Percentiles rank a stretch among this genome's conserved stretches.
These are phyloP conservation scores for Ammodytes dubius DNA, from an alignment of 2,113 vertebrate species.

Conservation along the genomic window DNA sequence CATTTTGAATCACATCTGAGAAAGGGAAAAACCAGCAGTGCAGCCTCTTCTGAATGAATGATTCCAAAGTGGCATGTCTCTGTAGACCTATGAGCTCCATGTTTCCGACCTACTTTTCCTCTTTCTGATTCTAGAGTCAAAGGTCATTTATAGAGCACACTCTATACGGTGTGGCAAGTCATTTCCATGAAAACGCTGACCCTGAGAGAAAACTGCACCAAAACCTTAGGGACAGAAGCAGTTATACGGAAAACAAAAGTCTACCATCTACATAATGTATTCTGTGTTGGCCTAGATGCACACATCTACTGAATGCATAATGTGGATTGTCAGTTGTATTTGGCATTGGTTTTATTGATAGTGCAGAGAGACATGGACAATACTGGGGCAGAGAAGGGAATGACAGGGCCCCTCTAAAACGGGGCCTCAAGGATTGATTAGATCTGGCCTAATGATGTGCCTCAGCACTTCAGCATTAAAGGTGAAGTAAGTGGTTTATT, in stretches of 20 bases:
- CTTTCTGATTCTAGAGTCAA: background rate
- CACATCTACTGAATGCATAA: background rate
- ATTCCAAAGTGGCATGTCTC: background rate
- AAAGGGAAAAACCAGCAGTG: slow-evolving; percentile 1
- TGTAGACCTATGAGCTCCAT: background rate
- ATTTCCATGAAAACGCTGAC: background rate
- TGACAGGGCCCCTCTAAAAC: background rate
- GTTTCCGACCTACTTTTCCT: slow-evolving; percentile 2
- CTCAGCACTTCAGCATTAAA: background rate
- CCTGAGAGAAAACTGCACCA: background rate
- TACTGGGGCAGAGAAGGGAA: background rate
- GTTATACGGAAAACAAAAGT: background rate
- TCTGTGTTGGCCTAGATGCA: background rate
- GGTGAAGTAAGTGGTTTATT: no score
- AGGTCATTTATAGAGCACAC: no score
- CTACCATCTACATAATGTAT: background rate
- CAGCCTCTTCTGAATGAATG: background rate
- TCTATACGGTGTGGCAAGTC: background rate
- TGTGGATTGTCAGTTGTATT: background rate
- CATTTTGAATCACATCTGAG: slow-evolving; percentile 31
- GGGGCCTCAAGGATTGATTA: background rate
- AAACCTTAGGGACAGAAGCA: background rate
- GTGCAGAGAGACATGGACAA: no score
- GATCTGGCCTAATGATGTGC: background rate
- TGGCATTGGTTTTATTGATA: background rate